Conservation (phyloP, 2,797 vertebrate genomes). For the Yasuhikotakia modesta region DNA sequence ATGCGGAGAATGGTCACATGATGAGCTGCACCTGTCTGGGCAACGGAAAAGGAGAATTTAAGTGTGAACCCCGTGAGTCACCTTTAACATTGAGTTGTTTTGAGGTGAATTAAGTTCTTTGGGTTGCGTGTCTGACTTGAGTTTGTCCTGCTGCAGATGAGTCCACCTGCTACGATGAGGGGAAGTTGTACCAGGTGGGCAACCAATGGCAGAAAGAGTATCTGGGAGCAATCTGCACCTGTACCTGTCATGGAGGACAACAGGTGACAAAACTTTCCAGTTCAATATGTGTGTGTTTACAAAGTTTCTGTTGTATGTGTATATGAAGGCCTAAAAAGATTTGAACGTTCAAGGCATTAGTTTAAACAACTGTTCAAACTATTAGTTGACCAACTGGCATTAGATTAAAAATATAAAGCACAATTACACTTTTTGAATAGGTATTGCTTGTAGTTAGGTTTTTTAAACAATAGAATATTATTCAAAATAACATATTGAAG, state of each 20-base stretch:
- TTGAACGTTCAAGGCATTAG: too few species aligned
- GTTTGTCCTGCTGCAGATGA: constrained; percentile 80
- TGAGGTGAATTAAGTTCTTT: background rate
- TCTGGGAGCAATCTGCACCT: constrained; percentile 93
- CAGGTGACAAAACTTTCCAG: constrained; percentile 76
- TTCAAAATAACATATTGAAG: too few species aligned
- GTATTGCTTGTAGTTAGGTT: too few species aligned
- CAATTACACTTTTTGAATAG: too few species aligned
- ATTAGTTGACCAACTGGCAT: too few species aligned
- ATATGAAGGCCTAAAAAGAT: too few species aligned
- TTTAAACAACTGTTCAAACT: too few species aligned
- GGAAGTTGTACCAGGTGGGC: constrained; percentile 92
- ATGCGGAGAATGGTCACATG: constrained; percentile 86
- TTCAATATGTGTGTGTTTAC: too few species aligned
- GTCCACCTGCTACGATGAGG: constrained; percentile 91
- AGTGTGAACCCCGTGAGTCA: constrained; percentile 86
- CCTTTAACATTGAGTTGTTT: background rate
- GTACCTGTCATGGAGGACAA: constrained; percentile 93
- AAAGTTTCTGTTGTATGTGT: too few species aligned
- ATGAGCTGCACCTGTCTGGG: constrained; percentile 96
- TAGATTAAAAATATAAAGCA: too few species aligned
- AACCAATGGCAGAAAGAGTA: constrained; percentile 99
- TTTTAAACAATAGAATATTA: too few species aligned
- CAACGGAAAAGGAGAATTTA: constrained; percentile 96
- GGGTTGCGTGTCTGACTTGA: background rate